A percentile compares a stretch with the other conserved stretches of the same genome.
Conservation (phyloP, 2,797 vertebrate genomes). For the Hippocampus kuda region DNA sequence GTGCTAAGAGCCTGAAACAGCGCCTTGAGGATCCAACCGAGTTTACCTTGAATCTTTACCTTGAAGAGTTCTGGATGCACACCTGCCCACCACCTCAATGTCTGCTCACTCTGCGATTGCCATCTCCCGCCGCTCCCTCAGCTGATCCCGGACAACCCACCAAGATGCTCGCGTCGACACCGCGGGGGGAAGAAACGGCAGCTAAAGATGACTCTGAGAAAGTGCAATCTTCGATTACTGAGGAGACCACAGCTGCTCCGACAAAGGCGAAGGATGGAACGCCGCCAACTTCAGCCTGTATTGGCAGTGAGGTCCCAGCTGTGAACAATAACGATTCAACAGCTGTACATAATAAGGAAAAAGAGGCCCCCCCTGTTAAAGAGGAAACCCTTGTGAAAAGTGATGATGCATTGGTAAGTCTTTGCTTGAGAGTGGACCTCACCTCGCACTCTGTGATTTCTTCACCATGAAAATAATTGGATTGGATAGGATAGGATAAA, state of each 20-base stretch:
- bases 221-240: background rate
- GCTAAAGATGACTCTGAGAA: background rate
- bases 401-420: background rate
- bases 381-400: background rate
- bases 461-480: background rate
- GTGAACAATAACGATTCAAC: background rate
- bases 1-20: conserved; percentile 25
- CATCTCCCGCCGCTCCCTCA: background rate
- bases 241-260: background rate
- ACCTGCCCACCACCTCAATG: background rate
- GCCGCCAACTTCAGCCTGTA: background rate
- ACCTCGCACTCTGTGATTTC: background rate
- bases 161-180: background rate
- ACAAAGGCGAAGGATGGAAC: background rate
- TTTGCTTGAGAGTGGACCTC: too few relatives aligned
- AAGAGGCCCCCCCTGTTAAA: background rate
- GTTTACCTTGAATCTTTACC: background rate
- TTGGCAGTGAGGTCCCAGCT: background rate
- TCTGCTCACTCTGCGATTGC: background rate
- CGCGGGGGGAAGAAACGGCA: background rate
- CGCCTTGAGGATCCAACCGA: conserved; percentile 13
- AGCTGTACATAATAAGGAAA: background rate
- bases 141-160: background rate
- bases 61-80: background rate
- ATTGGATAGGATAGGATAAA: too few relatives aligned